These are phyloP conservation scores for Ligdia adustata DNA, from an alignment of 2,888 invertebrate species.

Conservation along the genomic window DNA sequence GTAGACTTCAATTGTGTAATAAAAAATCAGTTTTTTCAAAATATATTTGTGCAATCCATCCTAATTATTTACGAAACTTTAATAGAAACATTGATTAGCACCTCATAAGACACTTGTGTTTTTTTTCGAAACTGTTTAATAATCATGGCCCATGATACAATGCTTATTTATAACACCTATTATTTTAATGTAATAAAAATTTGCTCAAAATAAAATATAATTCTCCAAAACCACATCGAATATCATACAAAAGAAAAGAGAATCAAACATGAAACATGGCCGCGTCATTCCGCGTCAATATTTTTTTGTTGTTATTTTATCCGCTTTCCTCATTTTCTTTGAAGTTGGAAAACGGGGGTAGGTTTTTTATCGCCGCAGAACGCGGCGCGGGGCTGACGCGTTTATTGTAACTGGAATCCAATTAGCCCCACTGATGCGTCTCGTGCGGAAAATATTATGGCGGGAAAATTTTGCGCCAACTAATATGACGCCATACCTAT, in stretches of 20 bases:
- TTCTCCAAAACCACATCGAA: background rate
- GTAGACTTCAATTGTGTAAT: too few relatives aligned
- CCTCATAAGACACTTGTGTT: too few relatives aligned
- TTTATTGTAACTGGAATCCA: conserved; percentile 68
- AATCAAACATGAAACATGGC: conserved; percentile 17
- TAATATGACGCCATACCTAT: conserved; percentile 21
- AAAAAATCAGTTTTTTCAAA: too few relatives aligned
- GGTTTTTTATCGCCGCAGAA: conserved; percentile 42
- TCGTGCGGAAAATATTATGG: conserved; percentile 47
- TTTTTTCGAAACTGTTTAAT: too few relatives aligned
- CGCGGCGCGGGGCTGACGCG: conserved; percentile 48
- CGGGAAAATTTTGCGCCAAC: conserved; percentile 43
- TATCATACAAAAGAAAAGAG: background rate
- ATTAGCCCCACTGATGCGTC: conserved; percentile 51
- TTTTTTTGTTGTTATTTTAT: conserved; percentile 20
- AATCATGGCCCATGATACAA: too few relatives aligned
- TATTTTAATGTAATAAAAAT: too few relatives aligned
- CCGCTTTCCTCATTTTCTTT: conserved; percentile 46
- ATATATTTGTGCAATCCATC: too few relatives aligned
- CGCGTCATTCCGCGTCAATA: background rate
- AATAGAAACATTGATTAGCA: too few relatives aligned
- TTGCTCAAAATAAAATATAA: too few relatives aligned
- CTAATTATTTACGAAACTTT: too few relatives aligned
- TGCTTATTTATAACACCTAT: too few relatives aligned
- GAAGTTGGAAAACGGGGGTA: conserved; percentile 47